Conservation (phyloP, 2,113 vertebrate species). For the zebrafish (Danio rerio) region DNA sequence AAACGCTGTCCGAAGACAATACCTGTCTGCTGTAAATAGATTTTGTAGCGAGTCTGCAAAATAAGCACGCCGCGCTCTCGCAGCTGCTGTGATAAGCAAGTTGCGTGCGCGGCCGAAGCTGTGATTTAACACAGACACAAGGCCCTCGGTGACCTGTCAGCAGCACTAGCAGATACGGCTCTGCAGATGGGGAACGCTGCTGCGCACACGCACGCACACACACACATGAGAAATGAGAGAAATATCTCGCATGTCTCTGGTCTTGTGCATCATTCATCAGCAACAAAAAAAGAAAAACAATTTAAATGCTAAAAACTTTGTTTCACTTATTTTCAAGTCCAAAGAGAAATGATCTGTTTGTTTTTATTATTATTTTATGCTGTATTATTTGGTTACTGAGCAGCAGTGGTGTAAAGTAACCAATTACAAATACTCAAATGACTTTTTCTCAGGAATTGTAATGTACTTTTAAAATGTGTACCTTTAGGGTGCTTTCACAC, state of each 20-base stretch:
- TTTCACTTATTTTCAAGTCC: too few species aligned
- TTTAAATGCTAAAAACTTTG: too few species aligned
- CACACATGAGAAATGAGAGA: background rate
- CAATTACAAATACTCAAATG: too few species aligned
- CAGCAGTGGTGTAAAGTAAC: too few species aligned
- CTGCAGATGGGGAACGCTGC: background rate
- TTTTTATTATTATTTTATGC: too few species aligned
- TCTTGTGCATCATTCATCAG: background rate
- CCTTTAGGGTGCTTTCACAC: too few species aligned
- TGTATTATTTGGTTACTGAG: too few species aligned
- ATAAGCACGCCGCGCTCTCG: constrained; percentile 19
- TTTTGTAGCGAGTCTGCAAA: constrained; percentile 41
- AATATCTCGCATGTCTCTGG: background rate
- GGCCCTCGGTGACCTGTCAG: constrained; percentile 57
- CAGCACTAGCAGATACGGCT: constrained; percentile 13
- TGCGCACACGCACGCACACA: background rate
- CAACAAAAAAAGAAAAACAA: too few species aligned
- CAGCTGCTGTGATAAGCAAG: constrained; percentile 59
- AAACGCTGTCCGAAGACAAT: constrained; percentile 35
- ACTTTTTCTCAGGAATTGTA: too few species aligned
- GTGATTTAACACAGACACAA: constrained; percentile 52
- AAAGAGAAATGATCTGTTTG: too few species aligned
- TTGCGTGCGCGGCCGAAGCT: constrained; percentile 33
- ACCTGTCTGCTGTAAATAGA: constrained; percentile 55
- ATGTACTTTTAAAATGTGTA: too few species aligned